These are phyloP conservation scores for Periophthalmus magnuspinnatus DNA, from an alignment of 2,797 vertebrate species.

Conservation along the genomic window DNA sequence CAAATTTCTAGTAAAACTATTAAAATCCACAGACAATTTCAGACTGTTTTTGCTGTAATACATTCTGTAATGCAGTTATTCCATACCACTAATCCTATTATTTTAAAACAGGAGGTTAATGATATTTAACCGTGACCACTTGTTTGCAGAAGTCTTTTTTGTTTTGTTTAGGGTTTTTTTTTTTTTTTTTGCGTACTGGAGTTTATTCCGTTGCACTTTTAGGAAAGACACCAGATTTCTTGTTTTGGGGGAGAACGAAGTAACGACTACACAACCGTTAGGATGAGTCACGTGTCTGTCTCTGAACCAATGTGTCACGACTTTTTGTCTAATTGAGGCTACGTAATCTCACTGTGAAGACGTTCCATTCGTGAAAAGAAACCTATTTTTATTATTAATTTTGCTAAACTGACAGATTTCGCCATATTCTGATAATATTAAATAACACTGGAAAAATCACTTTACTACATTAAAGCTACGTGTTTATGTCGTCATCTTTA, in stretches of 20 bases:
- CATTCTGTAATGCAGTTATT: no score
- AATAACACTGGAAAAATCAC: neutral
- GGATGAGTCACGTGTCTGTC: slow-evolving; percentile 4
- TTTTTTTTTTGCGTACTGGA: neutral
- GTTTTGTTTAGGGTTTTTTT: no score
- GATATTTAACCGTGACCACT: neutral
- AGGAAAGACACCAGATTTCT: neutral
- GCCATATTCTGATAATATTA: neutral
- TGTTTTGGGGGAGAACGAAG: neutral
- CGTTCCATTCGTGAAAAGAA: neutral
- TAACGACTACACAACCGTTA: slow-evolving; percentile 11
- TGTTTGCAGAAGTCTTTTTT: no score
- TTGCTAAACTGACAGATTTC: neutral
- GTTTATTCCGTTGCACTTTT: neutral
- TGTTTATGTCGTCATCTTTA: no score
- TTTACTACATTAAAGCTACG: no score
- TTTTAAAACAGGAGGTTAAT: no score
- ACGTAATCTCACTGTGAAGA: neutral
- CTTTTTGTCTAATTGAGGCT: neutral
- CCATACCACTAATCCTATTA: no score
- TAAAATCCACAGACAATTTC: no score
- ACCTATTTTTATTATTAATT: neutral
- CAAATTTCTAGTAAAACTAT: no score
- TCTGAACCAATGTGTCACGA: neutral
- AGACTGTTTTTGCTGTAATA: no score